These are phyloP conservation scores for Dunckerocampus dactyliophorus DNA, from an alignment of 2,113 vertebrate genomes.

Conservation along the genomic window DNA sequence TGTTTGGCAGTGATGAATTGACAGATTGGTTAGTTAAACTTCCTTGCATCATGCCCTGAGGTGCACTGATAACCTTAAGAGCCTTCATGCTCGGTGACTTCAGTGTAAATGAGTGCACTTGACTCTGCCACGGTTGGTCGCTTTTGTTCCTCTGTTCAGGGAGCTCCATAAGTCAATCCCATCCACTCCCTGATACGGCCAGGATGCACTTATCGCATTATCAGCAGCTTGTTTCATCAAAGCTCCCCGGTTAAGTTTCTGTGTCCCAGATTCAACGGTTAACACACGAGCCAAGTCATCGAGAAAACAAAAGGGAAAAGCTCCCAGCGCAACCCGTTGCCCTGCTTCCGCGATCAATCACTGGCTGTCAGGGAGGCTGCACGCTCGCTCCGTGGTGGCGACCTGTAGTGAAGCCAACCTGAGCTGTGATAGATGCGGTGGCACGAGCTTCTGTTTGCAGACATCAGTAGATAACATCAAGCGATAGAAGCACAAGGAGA, in stretches of 20 bases:
- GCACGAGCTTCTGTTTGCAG: not conserved
- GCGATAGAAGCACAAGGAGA: not conserved
- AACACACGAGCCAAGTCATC: conserved; percentile 26
- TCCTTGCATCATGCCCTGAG: conserved; percentile 29
- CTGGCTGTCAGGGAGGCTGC: conserved; percentile 57
- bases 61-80: conserved; percentile 58
- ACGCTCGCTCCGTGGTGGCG: conserved; percentile 36
- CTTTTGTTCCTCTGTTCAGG: conserved; percentile 43
- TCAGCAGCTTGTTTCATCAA: conserved; percentile 62
- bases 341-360: conserved; percentile 62
- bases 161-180: conserved; percentile 59
- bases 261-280: conserved; percentile 57
- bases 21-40: conserved; percentile 32
- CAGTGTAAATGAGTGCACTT: conserved; percentile 47
- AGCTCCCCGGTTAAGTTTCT: conserved; percentile 50
- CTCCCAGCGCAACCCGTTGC: conserved; percentile 36
- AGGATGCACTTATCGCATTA: conserved; percentile 58
- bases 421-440: conserved; percentile 46
- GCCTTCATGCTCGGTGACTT: conserved; percentile 46
- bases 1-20: conserved; percentile 41
- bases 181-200: conserved; percentile 35
- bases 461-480: not conserved
- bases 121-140: conserved; percentile 53
- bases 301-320: conserved; percentile 46
- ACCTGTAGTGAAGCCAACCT: conserved; percentile 41